A percentile compares a stretch with the other conserved stretches of the same genome.
Conservation (phyloP, 1,140 invertebrate genomes). For the Meloidogyne chitwoodi region DNA sequence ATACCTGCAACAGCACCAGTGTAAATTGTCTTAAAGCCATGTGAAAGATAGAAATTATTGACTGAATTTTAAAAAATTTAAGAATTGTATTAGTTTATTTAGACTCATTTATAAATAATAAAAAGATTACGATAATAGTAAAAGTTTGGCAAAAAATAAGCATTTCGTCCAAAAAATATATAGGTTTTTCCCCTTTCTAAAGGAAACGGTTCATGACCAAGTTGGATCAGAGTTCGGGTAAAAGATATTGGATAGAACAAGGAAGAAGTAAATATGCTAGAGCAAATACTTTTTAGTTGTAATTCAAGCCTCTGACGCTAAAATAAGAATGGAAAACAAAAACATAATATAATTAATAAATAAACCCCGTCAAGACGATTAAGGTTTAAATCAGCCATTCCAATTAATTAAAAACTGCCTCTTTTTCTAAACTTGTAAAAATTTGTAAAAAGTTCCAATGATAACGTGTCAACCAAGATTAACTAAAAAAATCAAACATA, state of each 20-base stretch:
- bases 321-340: neutral
- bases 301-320: conserved; percentile 20
- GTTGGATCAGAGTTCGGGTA: conserved; percentile 52
- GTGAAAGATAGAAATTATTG: conserved; percentile 34
- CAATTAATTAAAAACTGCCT: neutral
- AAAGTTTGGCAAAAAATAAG: conserved; percentile 55
- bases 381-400: neutral
- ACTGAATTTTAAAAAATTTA: conserved; percentile 16
- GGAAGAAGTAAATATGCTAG: conserved; percentile 31
- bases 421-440: too few species aligned
- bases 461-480: too few species aligned
- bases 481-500: too few species aligned
- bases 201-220: conserved; percentile 56
- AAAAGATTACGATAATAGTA: conserved; percentile 41
- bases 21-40: conserved; percentile 33
- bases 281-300: conserved; percentile 26
- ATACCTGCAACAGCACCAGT: conserved; percentile 38
- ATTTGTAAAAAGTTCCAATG: too few species aligned
- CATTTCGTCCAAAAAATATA: conserved; percentile 44
- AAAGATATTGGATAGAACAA: conserved; percentile 47
- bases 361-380: neutral
- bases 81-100: too few species aligned
- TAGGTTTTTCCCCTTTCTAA: conserved; percentile 43
- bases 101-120: too few species aligned
- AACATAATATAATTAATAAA: neutral